A percentile compares a stretch with the other conserved stretches of the same genome.
These are phyloP conservation scores for Malurus elegans DNA, from an alignment of 2,113 vertebrate genomes.

Conservation along the genomic window DNA sequence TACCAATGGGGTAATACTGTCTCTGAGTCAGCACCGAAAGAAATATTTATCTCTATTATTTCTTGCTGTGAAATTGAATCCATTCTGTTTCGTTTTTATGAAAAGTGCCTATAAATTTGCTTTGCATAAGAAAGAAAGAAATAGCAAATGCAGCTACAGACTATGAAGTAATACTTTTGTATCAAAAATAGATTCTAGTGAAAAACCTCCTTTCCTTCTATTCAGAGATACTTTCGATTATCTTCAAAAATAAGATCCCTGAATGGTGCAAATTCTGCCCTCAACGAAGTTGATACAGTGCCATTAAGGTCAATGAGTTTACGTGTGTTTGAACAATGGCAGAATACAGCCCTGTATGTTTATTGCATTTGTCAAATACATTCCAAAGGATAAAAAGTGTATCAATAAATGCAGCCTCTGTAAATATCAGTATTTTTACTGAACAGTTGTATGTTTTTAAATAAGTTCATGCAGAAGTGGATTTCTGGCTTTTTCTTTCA, in stretches of 20 bases:
- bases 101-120: neutral
- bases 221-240: neutral
- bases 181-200: neutral
- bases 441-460: neutral
- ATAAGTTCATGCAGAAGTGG: neutral
- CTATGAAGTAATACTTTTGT: neutral
- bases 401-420: neutral
- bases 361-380: neutral
- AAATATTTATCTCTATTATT: neutral
- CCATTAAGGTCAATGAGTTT: neutral
- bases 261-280: neutral
- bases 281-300: neutral
- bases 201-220: neutral
- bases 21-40: neutral
- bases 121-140: neutral
- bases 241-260: neutral
- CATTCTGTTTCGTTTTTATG: neutral
- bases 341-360: neutral
- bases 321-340: neutral
- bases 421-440: neutral
- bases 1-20: neutral
- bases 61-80: neutral
- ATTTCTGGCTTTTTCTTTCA: neutral
- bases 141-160: neutral
- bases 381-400: neutral